Percentiles rank a stretch among this genome's conserved stretches.
These are phyloP conservation scores for Drosophila sordidula DNA, from an alignment of 2,888 invertebrate species.

Conservation along the genomic window DNA sequence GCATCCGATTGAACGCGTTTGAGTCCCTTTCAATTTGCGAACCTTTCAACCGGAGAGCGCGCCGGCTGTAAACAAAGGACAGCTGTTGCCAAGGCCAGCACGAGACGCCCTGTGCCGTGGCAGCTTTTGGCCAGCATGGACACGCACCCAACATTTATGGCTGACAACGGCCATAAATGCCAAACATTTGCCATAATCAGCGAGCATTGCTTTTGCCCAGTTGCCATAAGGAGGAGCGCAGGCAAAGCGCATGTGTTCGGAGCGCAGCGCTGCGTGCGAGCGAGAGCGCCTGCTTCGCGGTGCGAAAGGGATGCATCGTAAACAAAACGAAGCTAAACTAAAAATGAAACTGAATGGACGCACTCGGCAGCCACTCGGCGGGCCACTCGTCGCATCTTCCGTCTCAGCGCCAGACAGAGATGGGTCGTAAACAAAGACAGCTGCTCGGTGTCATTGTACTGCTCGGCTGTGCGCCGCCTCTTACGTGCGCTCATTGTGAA, in stretches of 20 bases:
- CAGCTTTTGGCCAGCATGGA: conserved; percentile 39
- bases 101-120: conserved; percentile 15
- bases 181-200: conserved; percentile 44
- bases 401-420: conserved; percentile 76
- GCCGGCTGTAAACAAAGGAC: conserved; percentile 70
- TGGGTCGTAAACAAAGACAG: conserved; percentile 84
- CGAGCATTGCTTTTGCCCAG: background rate
- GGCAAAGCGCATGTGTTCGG: conserved; percentile 44
- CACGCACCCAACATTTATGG: conserved; percentile 32
- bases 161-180: conserved; percentile 11
- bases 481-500: conserved; percentile 44
- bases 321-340: conserved; percentile 70
- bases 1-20: conserved; percentile 32
- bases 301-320: conserved; percentile 77
- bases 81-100: conserved; percentile 48
- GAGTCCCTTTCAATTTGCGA: conserved; percentile 10
- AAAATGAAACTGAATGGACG: conserved; percentile 34
- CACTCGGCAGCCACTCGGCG: conserved; percentile 20
- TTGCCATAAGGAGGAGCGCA: conserved; percentile 5
- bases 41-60: conserved; percentile 18
- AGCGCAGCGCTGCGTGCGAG: conserved; percentile 23
- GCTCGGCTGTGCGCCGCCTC: conserved; percentile 41
- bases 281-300: conserved; percentile 17
- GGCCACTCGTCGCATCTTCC: conserved; percentile 39
- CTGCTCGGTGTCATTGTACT: conserved; percentile 78